Conservation (phyloP, 2,113 vertebrate species). For the Thunnus thynnus region DNA sequence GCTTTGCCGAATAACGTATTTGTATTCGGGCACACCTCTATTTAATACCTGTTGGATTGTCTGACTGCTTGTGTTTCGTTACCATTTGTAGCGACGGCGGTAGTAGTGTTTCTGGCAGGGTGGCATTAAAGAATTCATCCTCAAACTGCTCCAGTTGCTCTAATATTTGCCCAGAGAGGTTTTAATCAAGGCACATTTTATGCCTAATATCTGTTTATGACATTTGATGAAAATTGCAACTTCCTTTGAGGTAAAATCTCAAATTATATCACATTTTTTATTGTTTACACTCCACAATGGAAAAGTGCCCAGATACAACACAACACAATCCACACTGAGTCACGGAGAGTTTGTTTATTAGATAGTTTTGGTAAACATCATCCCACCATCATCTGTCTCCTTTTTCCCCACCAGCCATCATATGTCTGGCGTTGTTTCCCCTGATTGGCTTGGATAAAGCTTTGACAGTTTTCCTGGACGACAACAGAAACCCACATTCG, state of each 20-base stretch:
- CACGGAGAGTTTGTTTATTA: conserved; percentile 7
- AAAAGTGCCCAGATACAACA: background rate
- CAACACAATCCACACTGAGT: background rate
- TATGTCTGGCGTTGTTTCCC: background rate
- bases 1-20: too few relatives aligned
- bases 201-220: background rate
- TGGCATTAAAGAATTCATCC: background rate
- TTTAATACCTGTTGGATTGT: too few relatives aligned
- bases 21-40: too few relatives aligned
- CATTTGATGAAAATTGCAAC: conserved; percentile 1
- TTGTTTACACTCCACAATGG: background rate
- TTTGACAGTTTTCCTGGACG: conserved; percentile 15
- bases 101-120: background rate
- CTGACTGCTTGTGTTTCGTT: too few relatives aligned
- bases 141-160: background rate
- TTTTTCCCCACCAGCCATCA: background rate
- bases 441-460: background rate
- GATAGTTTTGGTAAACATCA: conserved; percentile 1
- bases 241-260: background rate
- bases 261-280: too few relatives aligned
- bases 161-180: background rate
- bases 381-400: conserved; percentile 11
- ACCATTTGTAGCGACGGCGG: too few relatives aligned
- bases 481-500: background rate
- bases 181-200: conserved; percentile 4